These are phyloP conservation scores for Neoaliturus tenellus DNA, from an alignment of 2,888 invertebrate species.

Conservation along the genomic window DNA sequence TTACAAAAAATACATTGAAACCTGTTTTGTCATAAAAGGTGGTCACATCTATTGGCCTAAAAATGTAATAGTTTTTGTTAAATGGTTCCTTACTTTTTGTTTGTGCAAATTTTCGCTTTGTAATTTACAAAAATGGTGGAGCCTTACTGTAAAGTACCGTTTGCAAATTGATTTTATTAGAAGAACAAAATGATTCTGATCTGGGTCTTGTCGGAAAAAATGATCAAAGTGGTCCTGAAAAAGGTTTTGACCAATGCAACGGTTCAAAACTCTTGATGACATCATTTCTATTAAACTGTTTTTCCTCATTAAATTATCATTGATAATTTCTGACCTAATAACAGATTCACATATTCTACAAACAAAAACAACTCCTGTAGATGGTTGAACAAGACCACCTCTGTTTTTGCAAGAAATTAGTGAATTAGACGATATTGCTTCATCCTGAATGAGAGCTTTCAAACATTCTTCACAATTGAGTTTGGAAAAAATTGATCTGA, in stretches of 20 bases:
- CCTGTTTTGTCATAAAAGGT: too few relatives aligned
- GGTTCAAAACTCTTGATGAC: background rate
- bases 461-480: slow-evolving; percentile 10
- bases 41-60: too few relatives aligned
- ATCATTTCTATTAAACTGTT: background rate
- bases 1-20: too few relatives aligned
- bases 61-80: too few relatives aligned
- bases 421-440: background rate
- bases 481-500: background rate
- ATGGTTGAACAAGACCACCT: slow-evolving; percentile 18
- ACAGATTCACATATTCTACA: background rate
- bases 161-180: background rate
- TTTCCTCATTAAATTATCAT: background rate
- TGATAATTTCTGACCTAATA: background rate
- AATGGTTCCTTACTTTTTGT: too few relatives aligned
- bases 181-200: background rate
- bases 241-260: background rate
- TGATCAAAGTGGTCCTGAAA: background rate
- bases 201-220: background rate
- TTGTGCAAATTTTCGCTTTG: too few relatives aligned
- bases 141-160: too few relatives aligned
- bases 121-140: too few relatives aligned
- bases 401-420: slow-evolving; percentile 1
- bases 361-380: background rate
- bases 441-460: background rate